Evolutionary conservation across 1,140 invertebrate genomes (phyloP).

Genomic region (Drosophila neocordata): DNA sequence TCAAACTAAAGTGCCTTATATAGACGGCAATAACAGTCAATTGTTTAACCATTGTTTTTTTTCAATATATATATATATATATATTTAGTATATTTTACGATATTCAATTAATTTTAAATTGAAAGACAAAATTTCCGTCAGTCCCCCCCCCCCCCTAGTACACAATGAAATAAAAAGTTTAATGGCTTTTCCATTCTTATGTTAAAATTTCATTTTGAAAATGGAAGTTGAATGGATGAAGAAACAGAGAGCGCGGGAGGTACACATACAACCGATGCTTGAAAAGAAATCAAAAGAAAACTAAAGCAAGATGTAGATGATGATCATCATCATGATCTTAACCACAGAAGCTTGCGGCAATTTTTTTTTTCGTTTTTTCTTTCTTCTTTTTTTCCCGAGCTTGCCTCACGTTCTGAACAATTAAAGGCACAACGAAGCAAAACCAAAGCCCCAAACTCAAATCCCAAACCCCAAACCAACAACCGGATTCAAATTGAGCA

Average conservation of each 20-base stretch:
- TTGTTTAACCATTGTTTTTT: constrained; percentile 42
- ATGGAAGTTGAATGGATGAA: constrained; percentile 44
- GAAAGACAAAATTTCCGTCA: constrained; percentile 30
- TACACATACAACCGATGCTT: constrained; percentile 42
- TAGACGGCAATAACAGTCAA: constrained; percentile 43
- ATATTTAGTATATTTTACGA: constrained; percentile 32
- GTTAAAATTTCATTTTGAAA: constrained; percentile 60
- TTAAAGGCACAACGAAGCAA: constrained; percentile 65
- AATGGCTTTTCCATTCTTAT: constrained; percentile 65
- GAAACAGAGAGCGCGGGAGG: constrained; percentile 71
- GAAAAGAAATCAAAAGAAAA: constrained; percentile 41
- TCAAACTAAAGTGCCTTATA: constrained; percentile 29
- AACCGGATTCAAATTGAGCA: constrained; percentile 76
- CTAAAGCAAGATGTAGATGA: constrained; percentile 69
- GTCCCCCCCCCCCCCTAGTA: constrained; percentile 51
- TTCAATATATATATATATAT: constrained; percentile 25
- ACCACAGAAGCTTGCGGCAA: constrained; percentile 80
- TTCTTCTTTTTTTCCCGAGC: constrained; percentile 53
- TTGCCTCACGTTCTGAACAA: constrained; percentile 74
- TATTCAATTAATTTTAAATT: constrained; percentile 57
- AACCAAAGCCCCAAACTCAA: constrained; percentile 34
- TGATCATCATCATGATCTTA: constrained; percentile 31
- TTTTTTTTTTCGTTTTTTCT: constrained; percentile 63
- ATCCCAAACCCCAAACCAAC: constrained; percentile 57
- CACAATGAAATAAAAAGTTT: constrained; percentile 64